Conservation (phyloP, 2,113 vertebrate species). For the Channa maculata region DNA sequence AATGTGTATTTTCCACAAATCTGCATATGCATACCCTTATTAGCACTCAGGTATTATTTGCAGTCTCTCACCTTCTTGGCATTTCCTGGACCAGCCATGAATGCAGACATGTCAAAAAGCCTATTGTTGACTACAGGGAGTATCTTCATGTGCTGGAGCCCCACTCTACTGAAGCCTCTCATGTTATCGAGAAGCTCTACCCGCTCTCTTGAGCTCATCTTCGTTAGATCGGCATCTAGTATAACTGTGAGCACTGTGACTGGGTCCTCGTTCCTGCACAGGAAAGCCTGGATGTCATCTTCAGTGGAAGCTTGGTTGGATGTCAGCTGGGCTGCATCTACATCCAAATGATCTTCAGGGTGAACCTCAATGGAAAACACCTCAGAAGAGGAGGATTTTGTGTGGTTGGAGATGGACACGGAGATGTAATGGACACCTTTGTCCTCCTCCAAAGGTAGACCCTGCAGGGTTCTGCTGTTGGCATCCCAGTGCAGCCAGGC, state of each 20-base stretch:
- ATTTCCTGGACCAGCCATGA: slow-evolving; percentile 98
- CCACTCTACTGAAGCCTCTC: slow-evolving; percentile 92
- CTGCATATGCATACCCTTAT: too few relatives aligned
- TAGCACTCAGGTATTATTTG: not conserved
- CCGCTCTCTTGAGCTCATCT: slow-evolving; percentile 94
- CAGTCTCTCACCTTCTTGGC: slow-evolving; percentile 88
- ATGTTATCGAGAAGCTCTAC: slow-evolving; percentile 90
- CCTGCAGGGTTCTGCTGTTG: slow-evolving; percentile 84
- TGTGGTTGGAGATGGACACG: slow-evolving; percentile 84
- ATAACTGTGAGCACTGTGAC: slow-evolving; percentile 96
- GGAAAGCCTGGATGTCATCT: slow-evolving; percentile 77
- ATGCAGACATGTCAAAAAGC: slow-evolving; percentile 98
- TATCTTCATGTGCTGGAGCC: slow-evolving; percentile 92
- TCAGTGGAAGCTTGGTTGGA: slow-evolving; percentile 74
- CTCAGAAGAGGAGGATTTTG: slow-evolving; percentile 78
- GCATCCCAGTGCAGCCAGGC: slow-evolving; percentile 93
- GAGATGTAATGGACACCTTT: slow-evolving; percentile 95
- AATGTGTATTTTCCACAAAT: too few relatives aligned
- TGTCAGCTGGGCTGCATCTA: slow-evolving; percentile 80
- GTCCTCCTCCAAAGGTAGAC: slow-evolving; percentile 93
- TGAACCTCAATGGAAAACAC: slow-evolving; percentile 95
- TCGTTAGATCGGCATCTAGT: slow-evolving; percentile 95
- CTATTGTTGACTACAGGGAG: slow-evolving; percentile 97
- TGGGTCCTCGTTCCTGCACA: slow-evolving; percentile 88
- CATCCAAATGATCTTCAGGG: slow-evolving; percentile 91